Evolutionary conservation across 2,797 vertebrate genomes (phyloP).

Genomic region (Danio choprae): DNA sequence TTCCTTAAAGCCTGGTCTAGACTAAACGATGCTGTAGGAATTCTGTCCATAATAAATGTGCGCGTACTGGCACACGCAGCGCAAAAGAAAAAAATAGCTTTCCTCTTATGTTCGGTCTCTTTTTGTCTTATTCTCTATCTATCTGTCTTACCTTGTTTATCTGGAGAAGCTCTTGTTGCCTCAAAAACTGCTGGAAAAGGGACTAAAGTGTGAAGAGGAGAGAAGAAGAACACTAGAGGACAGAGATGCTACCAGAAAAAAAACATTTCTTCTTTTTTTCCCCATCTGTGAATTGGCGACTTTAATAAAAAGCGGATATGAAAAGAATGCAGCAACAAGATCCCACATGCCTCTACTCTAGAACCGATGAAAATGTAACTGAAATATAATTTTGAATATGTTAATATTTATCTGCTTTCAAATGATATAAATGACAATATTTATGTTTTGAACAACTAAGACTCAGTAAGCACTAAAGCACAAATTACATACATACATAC

Average conservation of each 20-base stretch:
- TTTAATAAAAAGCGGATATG: conserved; percentile 16
- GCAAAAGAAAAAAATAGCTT: conserved; percentile 2
- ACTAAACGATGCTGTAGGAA: conserved; percentile 33
- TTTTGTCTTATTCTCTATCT: conserved; percentile 13
- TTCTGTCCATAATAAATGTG: background rate
- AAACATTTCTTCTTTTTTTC: background rate
- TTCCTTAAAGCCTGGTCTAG: conserved; percentile 44
- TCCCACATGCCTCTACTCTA: background rate
- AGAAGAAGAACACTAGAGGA: conserved; percentile 12
- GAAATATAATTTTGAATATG: background rate
- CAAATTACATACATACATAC: too few species aligned
- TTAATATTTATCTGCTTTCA: background rate
- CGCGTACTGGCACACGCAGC: background rate
- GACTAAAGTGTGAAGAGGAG: conserved; percentile 17
- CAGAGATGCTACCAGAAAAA: background rate
- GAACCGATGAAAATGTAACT: background rate
- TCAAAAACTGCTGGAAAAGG: conserved; percentile 41
- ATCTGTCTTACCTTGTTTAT: conserved; percentile 21
- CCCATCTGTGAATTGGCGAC: conserved; percentile 11
- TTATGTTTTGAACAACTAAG: background rate
- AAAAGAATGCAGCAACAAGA: conserved; percentile 15
- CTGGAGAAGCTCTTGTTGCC: conserved; percentile 33
- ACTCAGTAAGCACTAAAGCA: too few species aligned
- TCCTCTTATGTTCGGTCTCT: conserved; percentile 1
- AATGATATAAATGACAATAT: background rate